These are phyloP conservation scores for Trachymyrmex septentrionalis DNA, from an alignment of 1,140 invertebrate genomes.

Conservation along the genomic window DNA sequence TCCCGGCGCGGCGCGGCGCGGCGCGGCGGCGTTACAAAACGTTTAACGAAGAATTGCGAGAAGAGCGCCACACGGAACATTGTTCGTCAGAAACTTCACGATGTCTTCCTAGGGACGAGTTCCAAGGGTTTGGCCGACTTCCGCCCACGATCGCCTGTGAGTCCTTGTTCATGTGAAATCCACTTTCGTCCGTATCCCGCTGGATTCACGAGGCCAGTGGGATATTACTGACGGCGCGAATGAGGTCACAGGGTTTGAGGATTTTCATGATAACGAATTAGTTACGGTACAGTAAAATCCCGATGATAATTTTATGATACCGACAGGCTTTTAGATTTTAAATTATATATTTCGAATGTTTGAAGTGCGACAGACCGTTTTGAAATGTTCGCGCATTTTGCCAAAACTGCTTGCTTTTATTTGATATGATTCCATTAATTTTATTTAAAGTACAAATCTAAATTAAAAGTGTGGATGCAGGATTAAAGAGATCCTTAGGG, in stretches of 20 bases:
- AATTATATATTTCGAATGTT: slow-evolving; percentile 45
- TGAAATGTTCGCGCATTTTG: slow-evolving; percentile 12
- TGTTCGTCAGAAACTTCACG: slow-evolving; percentile 53
- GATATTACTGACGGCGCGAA: slow-evolving; percentile 39
- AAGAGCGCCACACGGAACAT: slow-evolving; percentile 44
- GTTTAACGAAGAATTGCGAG: slow-evolving; percentile 61
- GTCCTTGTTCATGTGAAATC: slow-evolving; percentile 52
- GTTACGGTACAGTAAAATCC: slow-evolving; percentile 40
- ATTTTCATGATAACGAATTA: slow-evolving; percentile 59
- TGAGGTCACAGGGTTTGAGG: background rate
- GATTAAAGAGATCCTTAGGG: background rate
- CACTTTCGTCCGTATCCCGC: slow-evolving; percentile 46
- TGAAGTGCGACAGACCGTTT: background rate
- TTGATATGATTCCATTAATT: background rate
- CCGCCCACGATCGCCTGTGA: slow-evolving; percentile 54
- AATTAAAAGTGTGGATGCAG: background rate
- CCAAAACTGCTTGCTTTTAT: background rate
- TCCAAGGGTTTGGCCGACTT: slow-evolving; percentile 53
- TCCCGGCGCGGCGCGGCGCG: background rate
- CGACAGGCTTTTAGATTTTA: slow-evolving; percentile 31
- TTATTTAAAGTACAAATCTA: background rate
- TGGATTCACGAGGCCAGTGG: slow-evolving; percentile 58
- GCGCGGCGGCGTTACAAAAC: slow-evolving; percentile 37
- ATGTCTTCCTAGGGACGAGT: slow-evolving; percentile 60
- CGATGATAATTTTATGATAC: slow-evolving; percentile 54